Evolutionary conservation across 2,113 vertebrate genomes (phyloP), one percentile per base, ranked within the genome.

Genomic region (Perca fluviatilis): DNA sequence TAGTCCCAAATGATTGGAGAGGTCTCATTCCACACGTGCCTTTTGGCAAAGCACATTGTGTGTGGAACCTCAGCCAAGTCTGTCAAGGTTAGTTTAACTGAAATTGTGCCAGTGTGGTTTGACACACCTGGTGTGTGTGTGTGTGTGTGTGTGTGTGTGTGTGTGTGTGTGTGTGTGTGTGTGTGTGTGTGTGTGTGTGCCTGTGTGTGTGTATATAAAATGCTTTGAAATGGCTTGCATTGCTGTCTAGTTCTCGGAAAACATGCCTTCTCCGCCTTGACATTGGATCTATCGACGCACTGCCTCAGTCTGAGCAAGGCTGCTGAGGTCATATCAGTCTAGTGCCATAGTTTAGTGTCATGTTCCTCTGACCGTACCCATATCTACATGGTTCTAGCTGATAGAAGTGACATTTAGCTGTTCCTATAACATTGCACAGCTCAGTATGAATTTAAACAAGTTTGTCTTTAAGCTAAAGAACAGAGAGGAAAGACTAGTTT

Each of bases 1-100:
- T 58, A n/a, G 18, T 33, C 49, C 62, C 25, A 6, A 49, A 40
- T 70, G 62, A 56, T 60, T 66, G 25, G 21, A 16, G 50, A 33
- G 1, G 43, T 14, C 25, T 65, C 50, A 2, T 36, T 66, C 3
- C 9, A 2, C 8, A 36, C 47, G 71, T 88, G 86, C 67, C 64
- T 14, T 92, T 91, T 94, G 91, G 86, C 88, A 91, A 83, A 70
- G 82, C 60, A 66, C 8, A n/a, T 16, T 1, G 6, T 62, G 66
- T 66, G 23, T 40, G 77, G 79, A 89, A 72, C 14, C 54, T 30
- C 72, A 40, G 94, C 93, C 91, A 93, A 92, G 86, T 90, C 85
- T 91, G 90, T 86, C 85, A 91, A 87, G 91, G 92, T 93, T 89
- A 81, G 72, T 73, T 73, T 23, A 76, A 87, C 74, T 83, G 80